Base-by-base conservation (phyloP, 37 sponge, comb jelly and placozoan species). In the Petrosia ficiformis region DNA sequence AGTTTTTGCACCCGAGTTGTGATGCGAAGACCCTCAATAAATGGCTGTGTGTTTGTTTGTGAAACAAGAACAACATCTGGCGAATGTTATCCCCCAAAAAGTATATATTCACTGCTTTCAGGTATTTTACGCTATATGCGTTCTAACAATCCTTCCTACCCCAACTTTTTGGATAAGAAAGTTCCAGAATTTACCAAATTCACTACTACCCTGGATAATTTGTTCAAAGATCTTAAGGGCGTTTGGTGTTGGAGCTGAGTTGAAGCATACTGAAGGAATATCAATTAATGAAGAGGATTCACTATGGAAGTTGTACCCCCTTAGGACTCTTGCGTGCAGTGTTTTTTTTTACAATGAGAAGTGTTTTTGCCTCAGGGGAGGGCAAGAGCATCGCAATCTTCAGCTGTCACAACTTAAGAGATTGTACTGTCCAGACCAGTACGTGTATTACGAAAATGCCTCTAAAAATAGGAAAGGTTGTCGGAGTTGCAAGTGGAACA, bases 321-420 rank as follows among this genome's bases (percentile, higher is more conserved):
- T n/a, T n/a, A n/a, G n/a, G n/a, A n/a, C n/a, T n/a, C n/a, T n/a
- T n/a, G n/a, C n/a, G n/a, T n/a, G n/a, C n/a, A n/a, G n/a, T n/a
- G n/a, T n/a, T n/a, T n/a, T n/a, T 29, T 70, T 39, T 48, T 70
- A 70, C 28, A 70, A 70, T 38, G 71, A 48, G 28, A 35, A 39
- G 8, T 44, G n/a, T 38, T 70, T 70, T 29, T 3, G 42, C 22
- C 71, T n/a, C n/a, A n/a, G n/a, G n/a, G n/a, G n/a, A n/a, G n/a
- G n/a, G n/a, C n/a, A n/a, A n/a, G n/a, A n/a, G n/a, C n/a, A n/a
- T n/a, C n/a, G n/a, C n/a, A n/a, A n/a, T n/a, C n/a, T n/a, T n/a
- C n/a, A n/a, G n/a, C n/a, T n/a, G n/a, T n/a, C n/a, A n/a, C n/a
- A n/a, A n/a, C n/a, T n/a, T n/a, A n/a, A n/a, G n/a, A n/a, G n/a